These are phyloP conservation scores for Salvelinus namaycush DNA, from an alignment of 2,113 vertebrate species.

Conservation along the genomic window DNA sequence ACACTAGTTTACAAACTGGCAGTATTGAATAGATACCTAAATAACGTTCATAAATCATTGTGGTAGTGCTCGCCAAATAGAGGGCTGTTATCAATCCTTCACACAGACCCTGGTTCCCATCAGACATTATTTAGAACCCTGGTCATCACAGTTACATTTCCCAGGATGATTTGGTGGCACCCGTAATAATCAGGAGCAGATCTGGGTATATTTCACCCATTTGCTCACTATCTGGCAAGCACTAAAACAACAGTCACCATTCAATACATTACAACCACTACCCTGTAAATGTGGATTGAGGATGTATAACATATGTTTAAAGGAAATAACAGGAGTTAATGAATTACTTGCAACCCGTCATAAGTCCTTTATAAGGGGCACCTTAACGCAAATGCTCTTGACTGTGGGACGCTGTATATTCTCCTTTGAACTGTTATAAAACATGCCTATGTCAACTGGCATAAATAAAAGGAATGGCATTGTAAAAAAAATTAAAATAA, in stretches of 20 bases:
- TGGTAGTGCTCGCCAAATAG: not conserved
- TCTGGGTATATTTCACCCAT: no score
- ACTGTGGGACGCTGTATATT: slow-evolving; percentile 74
- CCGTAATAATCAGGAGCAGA: no score
- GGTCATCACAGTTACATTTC: no score
- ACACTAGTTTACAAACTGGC: slow-evolving; percentile 41
- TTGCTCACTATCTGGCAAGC: not conserved
- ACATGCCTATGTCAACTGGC: slow-evolving; percentile 77
- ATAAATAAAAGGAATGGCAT: slow-evolving; percentile 91
- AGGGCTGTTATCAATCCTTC: not conserved
- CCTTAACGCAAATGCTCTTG: slow-evolving; percentile 62
- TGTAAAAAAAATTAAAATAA: slow-evolving; percentile 68
- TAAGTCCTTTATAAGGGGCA: slow-evolving; percentile 58
- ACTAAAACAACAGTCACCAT: not conserved
- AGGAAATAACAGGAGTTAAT: not conserved
- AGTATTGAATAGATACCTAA: not conserved
- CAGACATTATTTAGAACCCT: no score
- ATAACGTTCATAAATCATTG: not conserved
- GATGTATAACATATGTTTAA: not conserved
- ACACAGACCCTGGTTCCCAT: no score
- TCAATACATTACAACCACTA: not conserved
- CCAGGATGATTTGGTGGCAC: no score
- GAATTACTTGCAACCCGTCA: slow-evolving; percentile 61
- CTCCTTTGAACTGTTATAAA: slow-evolving; percentile 73
- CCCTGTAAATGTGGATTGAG: not conserved